Evolutionary conservation across 2,113 vertebrate genomes (phyloP).

Genomic region (Spilogale gracilis): DNA sequence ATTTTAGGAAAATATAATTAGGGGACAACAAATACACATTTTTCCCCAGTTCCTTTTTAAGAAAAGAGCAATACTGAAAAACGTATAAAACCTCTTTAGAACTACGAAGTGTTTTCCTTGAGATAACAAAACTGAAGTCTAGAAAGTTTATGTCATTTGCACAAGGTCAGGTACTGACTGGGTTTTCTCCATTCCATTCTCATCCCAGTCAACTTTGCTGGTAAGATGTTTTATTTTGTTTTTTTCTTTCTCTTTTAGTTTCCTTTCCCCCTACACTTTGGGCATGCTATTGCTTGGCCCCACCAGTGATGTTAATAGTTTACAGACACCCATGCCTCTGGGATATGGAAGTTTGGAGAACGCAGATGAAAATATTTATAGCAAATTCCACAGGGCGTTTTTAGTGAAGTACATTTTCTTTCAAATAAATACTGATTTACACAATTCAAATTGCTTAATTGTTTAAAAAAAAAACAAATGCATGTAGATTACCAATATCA

Average conservation of each 20-base stretch:
- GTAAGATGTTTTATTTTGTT: neutral
- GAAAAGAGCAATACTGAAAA: neutral
- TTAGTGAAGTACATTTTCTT: neutral
- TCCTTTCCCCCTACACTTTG: neutral
- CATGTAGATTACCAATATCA: neutral
- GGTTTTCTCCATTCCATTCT: neutral
- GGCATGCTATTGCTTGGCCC: neutral
- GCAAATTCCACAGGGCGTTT: neutral
- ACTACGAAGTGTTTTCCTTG: neutral
- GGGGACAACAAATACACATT: neutral
- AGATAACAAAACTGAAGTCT: neutral
- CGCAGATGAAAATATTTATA: conserved; percentile 1
- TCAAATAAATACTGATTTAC: neutral
- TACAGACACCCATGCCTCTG: neutral
- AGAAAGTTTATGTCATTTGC: neutral
- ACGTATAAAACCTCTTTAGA: neutral
- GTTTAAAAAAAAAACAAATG: neutral
- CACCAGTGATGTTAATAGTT: neutral
- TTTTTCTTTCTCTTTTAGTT: neutral
- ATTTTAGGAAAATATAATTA: conserved; percentile 37
- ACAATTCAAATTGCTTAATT: neutral
- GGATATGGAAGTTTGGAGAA: neutral
- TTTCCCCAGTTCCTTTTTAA: neutral
- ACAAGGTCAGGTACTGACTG: neutral
- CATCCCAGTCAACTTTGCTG: neutral